These are phyloP conservation scores for Casuarius casuarius DNA, from an alignment of 2,113 vertebrate species.

Conservation along the genomic window DNA sequence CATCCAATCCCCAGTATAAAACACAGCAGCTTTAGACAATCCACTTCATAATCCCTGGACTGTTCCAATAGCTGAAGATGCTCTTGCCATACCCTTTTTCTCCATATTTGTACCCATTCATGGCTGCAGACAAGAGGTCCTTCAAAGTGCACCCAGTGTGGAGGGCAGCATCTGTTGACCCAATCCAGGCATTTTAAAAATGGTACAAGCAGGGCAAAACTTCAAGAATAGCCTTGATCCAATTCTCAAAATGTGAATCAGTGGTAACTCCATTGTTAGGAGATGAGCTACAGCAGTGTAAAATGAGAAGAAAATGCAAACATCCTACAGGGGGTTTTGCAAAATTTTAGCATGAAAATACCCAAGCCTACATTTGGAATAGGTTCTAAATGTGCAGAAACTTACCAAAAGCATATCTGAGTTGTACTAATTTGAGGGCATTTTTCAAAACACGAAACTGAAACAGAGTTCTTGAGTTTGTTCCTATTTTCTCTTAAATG, in stretches of 20 bases:
- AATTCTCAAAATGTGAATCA: not conserved
- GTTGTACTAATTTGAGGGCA: not conserved
- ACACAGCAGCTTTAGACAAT: not conserved
- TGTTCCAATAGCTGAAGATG: not conserved
- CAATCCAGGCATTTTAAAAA: not conserved
- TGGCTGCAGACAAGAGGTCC: not conserved
- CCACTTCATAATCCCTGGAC: not conserved
- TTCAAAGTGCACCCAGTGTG: not conserved
- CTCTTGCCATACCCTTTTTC: not conserved
- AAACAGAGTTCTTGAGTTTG: not conserved
- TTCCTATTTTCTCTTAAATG: not conserved
- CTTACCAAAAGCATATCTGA: not conserved
- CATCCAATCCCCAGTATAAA: not conserved
- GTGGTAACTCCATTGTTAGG: not conserved
- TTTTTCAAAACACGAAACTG: not conserved
- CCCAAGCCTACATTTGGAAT: not conserved
- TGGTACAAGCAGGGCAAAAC: not conserved
- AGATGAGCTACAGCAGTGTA: not conserved
- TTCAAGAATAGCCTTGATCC: not conserved
- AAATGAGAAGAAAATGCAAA: not conserved
- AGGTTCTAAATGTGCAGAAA: not conserved
- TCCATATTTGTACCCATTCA: not conserved
- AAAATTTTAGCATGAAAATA: not conserved
- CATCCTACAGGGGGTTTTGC: not conserved
- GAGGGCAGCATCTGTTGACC: not conserved